Conservation (phyloP, 1,140 invertebrate genomes). For the Drosophila kanapiae region DNA sequence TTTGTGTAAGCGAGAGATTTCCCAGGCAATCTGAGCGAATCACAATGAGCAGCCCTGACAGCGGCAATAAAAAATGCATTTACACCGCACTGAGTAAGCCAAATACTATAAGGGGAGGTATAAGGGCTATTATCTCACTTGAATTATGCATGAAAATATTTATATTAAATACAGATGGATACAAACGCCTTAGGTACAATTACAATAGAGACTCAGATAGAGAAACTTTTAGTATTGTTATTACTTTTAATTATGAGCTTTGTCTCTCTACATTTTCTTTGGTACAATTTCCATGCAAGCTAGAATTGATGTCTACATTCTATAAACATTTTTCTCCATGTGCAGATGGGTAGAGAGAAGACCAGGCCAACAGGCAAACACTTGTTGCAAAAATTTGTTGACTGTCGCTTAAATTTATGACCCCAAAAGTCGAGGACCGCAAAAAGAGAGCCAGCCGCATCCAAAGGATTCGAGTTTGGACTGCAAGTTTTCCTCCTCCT, state of each 20-base stretch:
- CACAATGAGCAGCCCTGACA: constrained; percentile 29
- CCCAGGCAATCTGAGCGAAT: constrained; percentile 28
- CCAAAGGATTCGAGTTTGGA: constrained; percentile 20
- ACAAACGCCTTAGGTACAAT: not conserved
- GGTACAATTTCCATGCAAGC: not conserved
- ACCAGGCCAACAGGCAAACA: constrained; percentile 56
- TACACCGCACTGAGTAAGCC: constrained; percentile 1
- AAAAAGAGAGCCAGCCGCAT: constrained; percentile 39
- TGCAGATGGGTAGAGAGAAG: constrained; percentile 1
- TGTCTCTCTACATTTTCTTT: no score
- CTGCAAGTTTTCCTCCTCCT: constrained; percentile 39
- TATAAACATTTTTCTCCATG: not conserved
- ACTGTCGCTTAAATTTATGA: constrained; percentile 84
- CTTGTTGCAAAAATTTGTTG: constrained; percentile 85
- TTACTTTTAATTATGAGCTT: no score
- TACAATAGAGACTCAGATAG: no score
- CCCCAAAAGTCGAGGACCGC: constrained; percentile 46
- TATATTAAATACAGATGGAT: not conserved
- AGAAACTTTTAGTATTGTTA: no score
- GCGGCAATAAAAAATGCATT: constrained; percentile 48
- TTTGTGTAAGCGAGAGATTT: constrained; percentile 43
- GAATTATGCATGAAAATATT: not conserved
- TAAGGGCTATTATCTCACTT: constrained; percentile 32
- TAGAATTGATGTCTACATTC: not conserved
- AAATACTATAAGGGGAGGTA: not conserved